phyloP scores from a whole-genome alignment of 2,888 invertebrate species.

The Phytoseiulus persimilis region DNA sequence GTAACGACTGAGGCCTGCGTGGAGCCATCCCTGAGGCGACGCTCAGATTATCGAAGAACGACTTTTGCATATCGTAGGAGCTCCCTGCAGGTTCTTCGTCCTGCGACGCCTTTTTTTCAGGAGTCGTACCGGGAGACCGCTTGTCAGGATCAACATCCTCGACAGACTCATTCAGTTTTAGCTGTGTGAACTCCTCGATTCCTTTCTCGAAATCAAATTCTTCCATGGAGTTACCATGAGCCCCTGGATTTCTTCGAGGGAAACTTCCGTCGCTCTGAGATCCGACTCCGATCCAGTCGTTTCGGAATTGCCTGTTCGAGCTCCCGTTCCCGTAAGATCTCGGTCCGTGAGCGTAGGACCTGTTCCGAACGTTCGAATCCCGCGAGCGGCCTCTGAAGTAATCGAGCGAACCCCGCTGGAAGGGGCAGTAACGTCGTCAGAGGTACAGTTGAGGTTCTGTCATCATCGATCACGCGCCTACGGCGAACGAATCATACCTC shows the following conservation, averaged over 20 bases:
- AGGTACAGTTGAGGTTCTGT: too few species aligned
- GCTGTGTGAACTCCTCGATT: conserved; percentile 11
- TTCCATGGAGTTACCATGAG: background rate
- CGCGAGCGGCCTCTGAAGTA: background rate
- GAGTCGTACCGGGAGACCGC: background rate
- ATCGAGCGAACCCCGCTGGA: background rate
- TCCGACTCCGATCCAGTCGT: conserved; percentile 6
- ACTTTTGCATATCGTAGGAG: conserved; percentile 19
- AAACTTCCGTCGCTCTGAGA: conserved; percentile 11
- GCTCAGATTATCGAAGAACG: conserved; percentile 22
- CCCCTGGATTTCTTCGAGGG: background rate
- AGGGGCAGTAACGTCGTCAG: background rate
- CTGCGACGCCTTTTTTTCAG: background rate
- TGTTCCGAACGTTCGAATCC: background rate
- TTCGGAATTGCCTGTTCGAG: background rate
- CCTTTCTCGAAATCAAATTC: conserved; percentile 30
- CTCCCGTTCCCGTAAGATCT: background rate
- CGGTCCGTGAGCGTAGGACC: background rate
- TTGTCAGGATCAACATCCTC: background rate
- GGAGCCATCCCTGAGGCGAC: background rate
- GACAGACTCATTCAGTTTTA: background rate
- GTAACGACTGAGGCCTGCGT: background rate
- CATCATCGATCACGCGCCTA: too few species aligned
- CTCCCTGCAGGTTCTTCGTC: background rate
- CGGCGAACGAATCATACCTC: background rate